phyloP scores from a whole-genome alignment of 2,888 invertebrate species.

The Drosophila helvetica region DNA sequence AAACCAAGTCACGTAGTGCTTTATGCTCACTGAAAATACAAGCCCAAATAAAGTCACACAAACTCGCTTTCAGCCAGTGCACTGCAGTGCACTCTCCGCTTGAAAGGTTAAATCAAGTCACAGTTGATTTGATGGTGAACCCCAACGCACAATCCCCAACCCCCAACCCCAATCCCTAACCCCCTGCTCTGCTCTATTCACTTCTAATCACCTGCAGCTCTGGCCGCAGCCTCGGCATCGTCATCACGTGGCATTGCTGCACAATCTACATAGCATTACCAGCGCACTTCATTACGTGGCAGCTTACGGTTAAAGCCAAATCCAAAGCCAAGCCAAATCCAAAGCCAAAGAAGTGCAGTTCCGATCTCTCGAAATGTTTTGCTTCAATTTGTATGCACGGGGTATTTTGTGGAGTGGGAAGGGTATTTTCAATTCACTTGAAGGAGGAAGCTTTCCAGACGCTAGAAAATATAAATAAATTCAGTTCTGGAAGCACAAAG shows the following conservation, averaged over 20 bases:
- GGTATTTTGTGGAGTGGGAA: too few relatives aligned
- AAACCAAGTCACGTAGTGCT: conserved; percentile 37
- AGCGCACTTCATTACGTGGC: conserved; percentile 28
- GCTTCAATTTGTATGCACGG: not conserved
- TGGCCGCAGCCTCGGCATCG: conserved; percentile 30
- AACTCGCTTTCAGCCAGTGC: not conserved
- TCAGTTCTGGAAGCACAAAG: too few relatives aligned
- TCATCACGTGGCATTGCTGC: conserved; percentile 18
- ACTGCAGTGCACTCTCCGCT: conserved; percentile 21
- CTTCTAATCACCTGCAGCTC: conserved; percentile 40
- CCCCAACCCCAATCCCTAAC: not conserved
- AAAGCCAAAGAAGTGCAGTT: conserved; percentile 17
- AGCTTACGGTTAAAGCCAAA: conserved; percentile 13
- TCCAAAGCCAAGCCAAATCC: conserved; percentile 4
- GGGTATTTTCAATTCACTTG: too few relatives aligned
- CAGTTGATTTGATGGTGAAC: conserved; percentile 37
- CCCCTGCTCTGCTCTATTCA: conserved; percentile 17
- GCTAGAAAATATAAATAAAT: too few relatives aligned
- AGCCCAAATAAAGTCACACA: conserved; percentile 31
- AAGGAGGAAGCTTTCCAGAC: too few relatives aligned
- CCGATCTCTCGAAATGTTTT: conserved; percentile 20
- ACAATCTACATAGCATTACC: conserved; percentile 38
- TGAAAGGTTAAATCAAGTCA: conserved; percentile 45
- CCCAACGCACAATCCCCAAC: too few relatives aligned
- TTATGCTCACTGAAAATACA: conserved; percentile 33